Base-by-base conservation (phyloP, 2,113 vertebrate genomes). In the Noturus placidus region DNA sequence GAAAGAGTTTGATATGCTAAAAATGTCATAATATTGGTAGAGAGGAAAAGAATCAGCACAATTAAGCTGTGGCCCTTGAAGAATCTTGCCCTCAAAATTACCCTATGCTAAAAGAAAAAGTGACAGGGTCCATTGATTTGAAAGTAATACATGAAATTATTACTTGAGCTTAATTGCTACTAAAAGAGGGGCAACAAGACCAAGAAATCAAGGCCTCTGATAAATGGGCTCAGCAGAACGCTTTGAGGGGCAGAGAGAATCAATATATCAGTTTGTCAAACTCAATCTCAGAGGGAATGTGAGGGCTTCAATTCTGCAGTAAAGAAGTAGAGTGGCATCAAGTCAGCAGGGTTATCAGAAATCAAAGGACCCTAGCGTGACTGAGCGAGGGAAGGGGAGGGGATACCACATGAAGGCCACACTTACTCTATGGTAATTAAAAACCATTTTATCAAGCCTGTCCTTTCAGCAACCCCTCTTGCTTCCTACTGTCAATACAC, bases 91-190 rank as follows among this genome's bases (percentile, higher is more conserved):
- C 94, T 95, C 61, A 94, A 90, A 91, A 82, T 90, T 93, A 95
- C 95, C 95, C 93, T 93, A 85, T 93, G 92, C 92, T 82, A 8
- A 42, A 82, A 80, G 94, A 38, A 74, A 82, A 93, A 96, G 96
- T 96, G 96, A 96, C 94, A 92, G 96, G 97, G 96, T 97, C 95
- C 93, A 99, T 97, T 97, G 97, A 99, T 98, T 97, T 96, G 93
- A 96, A 98, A 97, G 98, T 97, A 97, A 96, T 94, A 98, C 96
- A 98, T 97, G 96, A 98, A 99, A 99, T 97, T 96, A 97, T 97
- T 97, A 96, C 94, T 96, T 95, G 93, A 93, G 93, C 93, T 96
- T 97, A 97, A 97, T 97, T 97, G 97, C 97, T 96, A 96, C 95
- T 95, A 95, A 95, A 95, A 93, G 95, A 94, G 94, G 94, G 92